phyloP scores from a whole-genome alignment of 2,113 vertebrate genomes.

The Lagopus leucura region DNA sequence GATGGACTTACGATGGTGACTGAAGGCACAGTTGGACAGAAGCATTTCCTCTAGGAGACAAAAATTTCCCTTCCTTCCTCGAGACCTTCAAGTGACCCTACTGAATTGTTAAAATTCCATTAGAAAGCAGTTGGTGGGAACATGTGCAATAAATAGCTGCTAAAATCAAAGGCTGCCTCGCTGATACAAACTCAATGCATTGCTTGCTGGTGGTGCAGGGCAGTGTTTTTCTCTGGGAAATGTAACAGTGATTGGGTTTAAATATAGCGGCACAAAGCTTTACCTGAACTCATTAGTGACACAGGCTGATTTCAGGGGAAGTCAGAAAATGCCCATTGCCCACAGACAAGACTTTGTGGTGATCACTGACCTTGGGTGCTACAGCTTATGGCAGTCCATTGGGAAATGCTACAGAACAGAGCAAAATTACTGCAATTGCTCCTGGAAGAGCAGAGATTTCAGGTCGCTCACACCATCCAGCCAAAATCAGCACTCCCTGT shows the following conservation, averaged over 20 bases:
- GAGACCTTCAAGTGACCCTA: slow-evolving; percentile 12
- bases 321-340: neutral
- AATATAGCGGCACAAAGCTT: slow-evolving; percentile 19
- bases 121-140: slow-evolving; percentile 46
- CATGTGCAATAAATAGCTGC: slow-evolving; percentile 60
- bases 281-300: slow-evolving; percentile 20
- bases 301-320: neutral
- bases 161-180: slow-evolving; percentile 58
- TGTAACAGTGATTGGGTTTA: neutral
- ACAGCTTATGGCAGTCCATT: neutral
- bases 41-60: neutral
- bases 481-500: neutral
- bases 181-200: slow-evolving; percentile 55
- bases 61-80: neutral
- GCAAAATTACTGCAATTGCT: neutral
- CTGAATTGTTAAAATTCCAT: slow-evolving; percentile 59
- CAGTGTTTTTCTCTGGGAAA: slow-evolving; percentile 27
- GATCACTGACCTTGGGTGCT: neutral
- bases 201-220: neutral
- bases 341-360: neutral
- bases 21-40: neutral
- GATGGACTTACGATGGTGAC: accelerated
- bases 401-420: neutral
- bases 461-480: neutral
- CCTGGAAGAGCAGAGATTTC: neutral